Conservation (phyloP, 2,797 vertebrate genomes). For the Sebastes hubbsi region DNA sequence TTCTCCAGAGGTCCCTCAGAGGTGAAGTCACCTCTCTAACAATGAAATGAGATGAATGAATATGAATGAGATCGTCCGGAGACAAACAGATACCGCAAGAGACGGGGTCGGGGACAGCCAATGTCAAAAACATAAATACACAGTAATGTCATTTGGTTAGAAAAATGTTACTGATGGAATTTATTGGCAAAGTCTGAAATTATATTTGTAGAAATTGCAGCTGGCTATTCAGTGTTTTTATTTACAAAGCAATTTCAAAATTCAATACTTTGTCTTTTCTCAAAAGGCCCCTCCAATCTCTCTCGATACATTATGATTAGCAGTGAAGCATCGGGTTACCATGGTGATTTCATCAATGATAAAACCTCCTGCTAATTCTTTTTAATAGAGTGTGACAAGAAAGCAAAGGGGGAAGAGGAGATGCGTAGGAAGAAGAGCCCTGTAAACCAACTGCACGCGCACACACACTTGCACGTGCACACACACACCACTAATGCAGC, state of each 20-base stretch:
- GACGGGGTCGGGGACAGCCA: slow-evolving; percentile 9
- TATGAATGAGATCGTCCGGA: slow-evolving; percentile 19
- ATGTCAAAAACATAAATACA: slow-evolving; percentile 33
- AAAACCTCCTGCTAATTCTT: slow-evolving; percentile 21
- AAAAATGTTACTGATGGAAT: slow-evolving; percentile 18
- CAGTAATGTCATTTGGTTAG: slow-evolving; percentile 14
- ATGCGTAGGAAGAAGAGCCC: neutral
- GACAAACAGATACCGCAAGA: neutral
- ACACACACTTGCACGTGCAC: neutral
- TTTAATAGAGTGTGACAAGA: slow-evolving; percentile 18
- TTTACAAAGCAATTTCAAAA: slow-evolving; percentile 16
- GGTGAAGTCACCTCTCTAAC: slow-evolving; percentile 5
- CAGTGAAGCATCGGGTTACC: slow-evolving; percentile 19
- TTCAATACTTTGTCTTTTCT: neutral
- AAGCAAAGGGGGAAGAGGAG: neutral
- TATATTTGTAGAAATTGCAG: slow-evolving; percentile 34
- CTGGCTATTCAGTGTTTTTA: slow-evolving; percentile 38
- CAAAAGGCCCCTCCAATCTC: neutral
- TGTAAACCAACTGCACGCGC: neutral
- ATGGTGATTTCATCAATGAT: slow-evolving; percentile 25
- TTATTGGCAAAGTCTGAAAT: slow-evolving; percentile 30
- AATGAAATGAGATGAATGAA: slow-evolving; percentile 33
- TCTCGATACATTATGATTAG: neutral
- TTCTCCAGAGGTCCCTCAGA: slow-evolving; percentile 11
- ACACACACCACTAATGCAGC: neutral